A percentile compares a stretch with the other conserved stretches of the same genome.
Conservation (phyloP, 1,140 invertebrate genomes). For the Diorhabda sublineata region DNA sequence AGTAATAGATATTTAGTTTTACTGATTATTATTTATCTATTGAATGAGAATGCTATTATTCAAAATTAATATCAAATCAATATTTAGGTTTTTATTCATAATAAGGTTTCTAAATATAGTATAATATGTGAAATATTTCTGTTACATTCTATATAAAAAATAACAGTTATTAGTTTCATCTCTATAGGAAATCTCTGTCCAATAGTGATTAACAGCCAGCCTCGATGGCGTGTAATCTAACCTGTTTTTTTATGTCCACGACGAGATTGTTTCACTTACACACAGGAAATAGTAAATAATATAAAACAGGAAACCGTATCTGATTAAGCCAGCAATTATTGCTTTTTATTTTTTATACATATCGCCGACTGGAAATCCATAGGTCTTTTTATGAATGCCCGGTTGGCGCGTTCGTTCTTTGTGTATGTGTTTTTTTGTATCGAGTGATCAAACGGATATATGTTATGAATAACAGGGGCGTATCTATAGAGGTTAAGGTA, state of each 20-base stretch:
- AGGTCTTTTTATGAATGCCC: neutral
- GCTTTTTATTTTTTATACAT: slow-evolving; percentile 6
- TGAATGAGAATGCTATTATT: too few species aligned
- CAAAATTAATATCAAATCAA: too few species aligned
- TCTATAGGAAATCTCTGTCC: neutral
- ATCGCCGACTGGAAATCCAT: slow-evolving; percentile 3
- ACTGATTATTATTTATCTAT: too few species aligned
- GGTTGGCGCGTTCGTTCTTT: neutral
- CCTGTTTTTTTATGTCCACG: slow-evolving; percentile 6
- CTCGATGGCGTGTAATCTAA: slow-evolving; percentile 1
- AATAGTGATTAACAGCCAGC: slow-evolving; percentile 3
- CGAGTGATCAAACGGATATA: neutral
- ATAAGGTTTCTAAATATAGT: too few species aligned
- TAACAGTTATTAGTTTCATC: too few species aligned
- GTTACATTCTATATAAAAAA: too few species aligned
- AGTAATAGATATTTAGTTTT: too few species aligned
- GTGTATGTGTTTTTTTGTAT: neutral
- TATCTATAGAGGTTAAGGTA: neutral
- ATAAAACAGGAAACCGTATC: slow-evolving; percentile 19
- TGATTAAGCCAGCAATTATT: slow-evolving; percentile 18
- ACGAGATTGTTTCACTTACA: slow-evolving; percentile 8
- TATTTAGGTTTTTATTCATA: too few species aligned
- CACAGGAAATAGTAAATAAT: slow-evolving; percentile 16
- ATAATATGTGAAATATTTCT: too few species aligned
- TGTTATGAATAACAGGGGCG: neutral